Evolutionary conservation across 2,797 vertebrate species (phyloP), one percentile per base, ranked within the genome.

Genomic region (Gallinago solitaria): DNA sequence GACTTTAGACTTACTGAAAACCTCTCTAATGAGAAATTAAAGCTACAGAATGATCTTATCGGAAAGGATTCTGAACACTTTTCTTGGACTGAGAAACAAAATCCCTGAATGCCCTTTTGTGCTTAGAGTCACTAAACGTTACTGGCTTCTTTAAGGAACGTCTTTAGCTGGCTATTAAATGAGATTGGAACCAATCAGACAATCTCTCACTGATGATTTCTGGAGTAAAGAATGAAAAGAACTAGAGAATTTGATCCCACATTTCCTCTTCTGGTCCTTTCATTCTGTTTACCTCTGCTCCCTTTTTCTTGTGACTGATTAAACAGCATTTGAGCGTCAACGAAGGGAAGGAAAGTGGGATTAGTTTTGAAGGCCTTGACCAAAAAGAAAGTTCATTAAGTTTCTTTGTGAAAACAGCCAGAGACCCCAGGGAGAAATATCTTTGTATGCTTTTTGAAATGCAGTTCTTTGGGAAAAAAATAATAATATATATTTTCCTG

Each of bases 31-130:
- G 94, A 97, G 97, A 97, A 97, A 97, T 97, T 97, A 97, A 97
- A 98, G 74, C 93, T 94, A 84, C 87, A 77, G 94, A 92, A 84
- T 93, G 96, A 97, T 98, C 80, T 51, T 97, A 98, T 97, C 95
- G 0, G 77, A 79, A 93, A 95, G 35, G 86, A 95, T 75, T 91
- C 75, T 95, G 76, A 83, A 82, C 88, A 80, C 74, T 97, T 96
- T 94, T 51, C 96, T 96, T 82, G 85, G 74, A n/a, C 6, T 80
- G 57, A 91, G 98, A 97, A 98, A 98, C 94, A 97, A 95, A 97
- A 97, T 97, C 94, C 77, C 87, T 98, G 97, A 97, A 98, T 97
- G 89, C 85, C 45, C 95, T 94, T 97, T 97, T 97, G 96, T 97
- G 51, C 54, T 89, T 54, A 61, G 56, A 96, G 67, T 88, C 77